Evolutionary conservation across 2,113 vertebrate species (phyloP), one percentile per base, ranked within the genome.

Genomic region (Syngnathoides biaculeatus): DNA sequence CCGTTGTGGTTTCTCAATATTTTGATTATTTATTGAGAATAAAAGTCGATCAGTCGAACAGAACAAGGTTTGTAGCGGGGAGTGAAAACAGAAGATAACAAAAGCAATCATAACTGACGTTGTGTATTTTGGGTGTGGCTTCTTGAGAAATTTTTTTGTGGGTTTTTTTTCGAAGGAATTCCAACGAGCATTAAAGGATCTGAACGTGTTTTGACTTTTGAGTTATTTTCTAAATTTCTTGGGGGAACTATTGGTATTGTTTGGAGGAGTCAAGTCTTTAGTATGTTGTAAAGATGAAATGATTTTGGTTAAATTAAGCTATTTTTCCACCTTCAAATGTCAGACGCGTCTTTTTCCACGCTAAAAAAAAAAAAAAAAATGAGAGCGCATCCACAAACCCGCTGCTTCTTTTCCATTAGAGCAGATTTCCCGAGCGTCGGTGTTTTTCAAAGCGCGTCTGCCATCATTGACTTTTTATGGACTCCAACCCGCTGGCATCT

Each of bases 401-500:
- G 20, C 30, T 15, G 56, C 27, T 58, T 58, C 27, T 19, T 59
- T 59, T 59, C 17, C 57, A n/a, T n/a, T 39, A 24, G 6, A 43
- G 59, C 24, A 43, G 60, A 62, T 62, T 62, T 62, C 22, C 39
- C 22, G 22, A 62, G 60, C 22, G 7, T 22, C 17, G 7, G 40
- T 15, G 6, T 43, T 62, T 35, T 62, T 40, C 38, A 61, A 61
- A 26, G 15, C 3, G 20, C 6, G 57, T 60, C 38, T 14, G 11
- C 15, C 35, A 4, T 68, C 27, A 48, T 50, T 65, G 45, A 1
- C 55, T 68, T n/a, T 17, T 58, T 58, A 74, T 38, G 38, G 14
- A 60, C 66, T 68, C 6, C 12, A 12, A 22, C 52, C 11, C 20
- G 7, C 26, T 45, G 13, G 64, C 45, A 64, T 63, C 6, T 27